Evolutionary conservation across 2,113 vertebrate species (phyloP).

Genomic region (Psilopogon haemacephalus): DNA sequence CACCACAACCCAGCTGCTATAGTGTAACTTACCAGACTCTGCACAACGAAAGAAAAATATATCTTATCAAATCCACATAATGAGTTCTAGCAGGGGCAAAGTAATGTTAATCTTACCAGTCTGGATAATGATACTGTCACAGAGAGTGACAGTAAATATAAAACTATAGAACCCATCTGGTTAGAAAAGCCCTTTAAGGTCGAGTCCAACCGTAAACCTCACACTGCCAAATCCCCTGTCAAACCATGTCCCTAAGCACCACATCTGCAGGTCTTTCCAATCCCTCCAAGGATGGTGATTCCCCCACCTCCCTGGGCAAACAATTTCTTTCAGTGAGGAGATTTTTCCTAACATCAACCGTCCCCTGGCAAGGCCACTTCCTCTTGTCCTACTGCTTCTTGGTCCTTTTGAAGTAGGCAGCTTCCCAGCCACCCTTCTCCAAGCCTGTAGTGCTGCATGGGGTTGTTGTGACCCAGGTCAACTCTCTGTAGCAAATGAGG

Average conservation of each 20-base stretch:
- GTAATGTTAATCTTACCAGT: too few relatives aligned
- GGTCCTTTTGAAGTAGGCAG: accelerated
- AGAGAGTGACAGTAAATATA: too few relatives aligned
- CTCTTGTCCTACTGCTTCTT: accelerated
- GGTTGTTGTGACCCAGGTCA: not conserved
- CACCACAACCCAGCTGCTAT: too few relatives aligned
- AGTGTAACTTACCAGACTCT: too few relatives aligned
- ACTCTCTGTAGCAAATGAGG: not conserved
- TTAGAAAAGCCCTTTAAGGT: not conserved
- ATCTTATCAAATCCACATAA: too few relatives aligned
- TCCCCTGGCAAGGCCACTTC: not conserved
- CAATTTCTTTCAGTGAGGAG: not conserved
- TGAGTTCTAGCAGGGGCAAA: too few relatives aligned
- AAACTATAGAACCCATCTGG: not conserved
- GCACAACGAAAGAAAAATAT: too few relatives aligned
- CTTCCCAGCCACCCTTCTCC: not conserved
- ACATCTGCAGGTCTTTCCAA: not conserved
- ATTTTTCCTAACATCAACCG: not conserved
- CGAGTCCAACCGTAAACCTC: not conserved
- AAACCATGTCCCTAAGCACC: not conserved
- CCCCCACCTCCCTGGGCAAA: accelerated
- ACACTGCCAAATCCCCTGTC: accelerated
- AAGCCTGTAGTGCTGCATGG: accelerated
- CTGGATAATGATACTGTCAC: too few relatives aligned
- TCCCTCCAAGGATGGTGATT: not conserved